Conservation (phyloP, 1,140 invertebrate species). For the Euura saliciscinereae region DNA sequence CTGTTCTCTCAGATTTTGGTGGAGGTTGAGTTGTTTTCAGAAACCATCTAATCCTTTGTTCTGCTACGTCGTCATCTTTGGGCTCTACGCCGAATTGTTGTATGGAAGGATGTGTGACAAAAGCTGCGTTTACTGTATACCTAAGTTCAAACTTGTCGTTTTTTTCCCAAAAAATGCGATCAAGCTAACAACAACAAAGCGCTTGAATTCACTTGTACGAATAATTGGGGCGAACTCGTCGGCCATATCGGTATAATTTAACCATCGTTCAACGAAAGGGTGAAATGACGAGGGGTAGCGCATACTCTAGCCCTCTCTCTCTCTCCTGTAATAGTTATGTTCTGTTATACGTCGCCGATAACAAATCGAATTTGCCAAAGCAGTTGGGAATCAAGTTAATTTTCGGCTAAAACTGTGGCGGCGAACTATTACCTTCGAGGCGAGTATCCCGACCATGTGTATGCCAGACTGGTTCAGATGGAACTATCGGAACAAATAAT, state of each 20-base stretch:
- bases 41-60: background rate
- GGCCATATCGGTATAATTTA: background rate
- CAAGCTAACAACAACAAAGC: background rate
- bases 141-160: background rate
- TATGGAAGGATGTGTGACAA: background rate
- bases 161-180: background rate
- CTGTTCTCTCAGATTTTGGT: background rate
- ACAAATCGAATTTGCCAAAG: conserved; percentile 3
- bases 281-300: no score
- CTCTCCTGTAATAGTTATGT: background rate
- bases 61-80: no score
- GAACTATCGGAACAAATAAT: conserved; percentile 42
- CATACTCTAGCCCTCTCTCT: no score
- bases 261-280: no score
- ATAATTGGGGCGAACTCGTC: background rate
- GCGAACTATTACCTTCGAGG: background rate
- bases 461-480: conserved; percentile 19
- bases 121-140: background rate
- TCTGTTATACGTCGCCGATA: background rate
- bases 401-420: conserved; percentile 1
- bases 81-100: background rate
- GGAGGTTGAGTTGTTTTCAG: background rate
- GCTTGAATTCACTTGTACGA: background rate
- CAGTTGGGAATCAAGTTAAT: conserved; percentile 3
- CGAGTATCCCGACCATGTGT: background rate